Percentiles rank a stretch among this genome's conserved stretches.
Conservation (phyloP, 2,797 vertebrate genomes). For the Geotrypetes seraphini region DNA sequence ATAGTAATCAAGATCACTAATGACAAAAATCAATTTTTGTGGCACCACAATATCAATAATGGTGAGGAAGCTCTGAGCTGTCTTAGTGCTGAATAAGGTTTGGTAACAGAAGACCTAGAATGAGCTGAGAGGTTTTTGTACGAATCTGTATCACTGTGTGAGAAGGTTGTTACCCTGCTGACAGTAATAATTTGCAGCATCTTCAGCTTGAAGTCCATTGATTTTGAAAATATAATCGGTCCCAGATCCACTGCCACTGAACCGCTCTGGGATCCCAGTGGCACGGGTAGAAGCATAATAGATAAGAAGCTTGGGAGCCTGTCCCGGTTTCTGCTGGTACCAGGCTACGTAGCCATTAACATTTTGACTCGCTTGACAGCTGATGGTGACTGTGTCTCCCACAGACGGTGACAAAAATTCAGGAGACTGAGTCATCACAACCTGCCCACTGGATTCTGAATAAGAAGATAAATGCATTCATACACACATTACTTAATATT, state of each 20-base stretch:
- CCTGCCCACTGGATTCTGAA: not conserved
- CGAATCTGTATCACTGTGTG: too few relatives aligned
- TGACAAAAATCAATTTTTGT: too few relatives aligned
- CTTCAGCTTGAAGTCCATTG: not conserved
- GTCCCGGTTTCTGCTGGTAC: not conserved
- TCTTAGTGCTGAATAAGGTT: too few relatives aligned
- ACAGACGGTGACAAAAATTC: not conserved
- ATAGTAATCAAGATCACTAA: too few relatives aligned
- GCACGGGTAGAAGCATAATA: too few relatives aligned
- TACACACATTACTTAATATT: too few relatives aligned
- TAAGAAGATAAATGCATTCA: not conserved
- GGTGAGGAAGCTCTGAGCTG: too few relatives aligned
- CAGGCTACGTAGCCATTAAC: not conserved
- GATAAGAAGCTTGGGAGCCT: not conserved
- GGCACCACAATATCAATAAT: too few relatives aligned
- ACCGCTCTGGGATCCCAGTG: not conserved
- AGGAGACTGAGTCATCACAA: not conserved
- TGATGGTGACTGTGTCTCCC: not conserved
- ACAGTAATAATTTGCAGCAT: slow-evolving; percentile 1
- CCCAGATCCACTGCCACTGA: slow-evolving; percentile 1
- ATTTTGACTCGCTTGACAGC: not conserved
- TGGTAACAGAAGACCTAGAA: too few relatives aligned
- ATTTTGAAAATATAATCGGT: not conserved
- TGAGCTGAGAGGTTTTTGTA: too few relatives aligned
- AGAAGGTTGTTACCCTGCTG: too few relatives aligned